Percentiles rank a stretch among this genome's conserved stretches.
Conservation (phyloP, 2,113 vertebrate genomes). For the Microcebus lehilahytsara region DNA sequence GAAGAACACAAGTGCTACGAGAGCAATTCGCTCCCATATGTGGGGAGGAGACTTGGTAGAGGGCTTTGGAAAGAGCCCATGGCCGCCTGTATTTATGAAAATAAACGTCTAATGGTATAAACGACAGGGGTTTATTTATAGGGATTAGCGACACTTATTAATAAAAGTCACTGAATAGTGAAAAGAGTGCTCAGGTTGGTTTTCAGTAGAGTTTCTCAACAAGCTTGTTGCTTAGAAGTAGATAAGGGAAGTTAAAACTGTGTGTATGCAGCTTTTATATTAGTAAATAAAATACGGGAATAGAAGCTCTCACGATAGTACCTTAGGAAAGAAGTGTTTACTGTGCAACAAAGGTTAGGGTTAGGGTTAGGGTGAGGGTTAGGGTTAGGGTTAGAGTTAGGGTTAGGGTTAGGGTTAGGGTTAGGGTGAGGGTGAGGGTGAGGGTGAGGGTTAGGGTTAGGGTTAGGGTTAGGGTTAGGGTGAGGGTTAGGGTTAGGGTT, state of each 20-base stretch:
- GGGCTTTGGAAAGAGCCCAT: neutral
- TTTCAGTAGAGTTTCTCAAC: neutral
- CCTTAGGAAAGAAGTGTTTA: neutral
- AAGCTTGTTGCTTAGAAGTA: slow-evolving; percentile 16
- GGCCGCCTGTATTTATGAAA: slow-evolving; percentile 47
- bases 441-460: too few relatives aligned
- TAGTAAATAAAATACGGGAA: slow-evolving; percentile 19
- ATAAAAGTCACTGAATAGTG: neutral
- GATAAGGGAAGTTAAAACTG: neutral
- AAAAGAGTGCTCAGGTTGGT: neutral
- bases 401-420: too few relatives aligned
- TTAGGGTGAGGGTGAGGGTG: too few relatives aligned
- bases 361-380: too few relatives aligned
- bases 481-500: too few relatives aligned
- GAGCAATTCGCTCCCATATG: neutral
- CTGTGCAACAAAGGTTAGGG: neutral
- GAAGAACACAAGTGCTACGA: neutral
- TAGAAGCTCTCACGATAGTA: neutral
- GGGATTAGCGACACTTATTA: neutral
- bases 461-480: too few relatives aligned
- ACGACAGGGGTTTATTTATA: neutral
- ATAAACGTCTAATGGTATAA: neutral
- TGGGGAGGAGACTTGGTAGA: neutral
- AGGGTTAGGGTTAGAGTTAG: too few relatives aligned
- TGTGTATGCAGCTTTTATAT: neutral